Evolutionary conservation across 2,888 invertebrate species (phyloP).

Genomic region (Oithona nana): DNA sequence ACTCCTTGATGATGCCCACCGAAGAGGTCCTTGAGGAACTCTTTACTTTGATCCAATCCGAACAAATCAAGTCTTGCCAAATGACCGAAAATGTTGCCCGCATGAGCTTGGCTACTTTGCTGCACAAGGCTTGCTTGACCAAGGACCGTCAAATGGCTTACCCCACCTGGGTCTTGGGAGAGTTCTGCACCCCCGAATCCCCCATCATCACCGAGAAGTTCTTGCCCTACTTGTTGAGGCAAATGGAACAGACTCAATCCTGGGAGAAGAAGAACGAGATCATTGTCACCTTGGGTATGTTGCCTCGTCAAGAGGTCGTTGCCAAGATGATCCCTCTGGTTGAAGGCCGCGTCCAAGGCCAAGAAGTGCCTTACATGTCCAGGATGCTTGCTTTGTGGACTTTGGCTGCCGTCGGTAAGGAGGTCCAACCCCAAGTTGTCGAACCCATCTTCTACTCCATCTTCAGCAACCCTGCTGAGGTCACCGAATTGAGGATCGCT

Average conservation of each 20-base stretch:
- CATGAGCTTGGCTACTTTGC: constrained; percentile 1
- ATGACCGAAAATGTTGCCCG: background rate
- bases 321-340: background rate
- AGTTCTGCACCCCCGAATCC: constrained; percentile 11
- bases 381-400: constrained; percentile 3
- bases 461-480: constrained; percentile 13
- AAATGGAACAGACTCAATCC: background rate
- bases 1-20: constrained; percentile 12
- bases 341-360: background rate
- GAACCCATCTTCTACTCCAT: constrained; percentile 6
- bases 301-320: constrained; percentile 1
- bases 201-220: constrained; percentile 5
- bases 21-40: constrained; percentile 2
- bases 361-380: background rate
- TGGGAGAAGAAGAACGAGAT: constrained; percentile 1
- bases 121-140: constrained; percentile 1
- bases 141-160: constrained; percentile 1
- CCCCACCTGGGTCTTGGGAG: constrained; percentile 13
- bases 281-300: constrained; percentile 6
- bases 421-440: background rate
- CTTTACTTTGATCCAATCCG: constrained; percentile 6
- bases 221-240: constrained; percentile 8
- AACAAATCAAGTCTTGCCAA: background rate
- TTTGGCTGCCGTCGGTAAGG: background rate
- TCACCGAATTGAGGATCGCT: constrained; percentile 2